These are phyloP conservation scores for Drosophila equinoxialis DNA, from an alignment of 1,140 invertebrate genomes.

Conservation along the genomic window DNA sequence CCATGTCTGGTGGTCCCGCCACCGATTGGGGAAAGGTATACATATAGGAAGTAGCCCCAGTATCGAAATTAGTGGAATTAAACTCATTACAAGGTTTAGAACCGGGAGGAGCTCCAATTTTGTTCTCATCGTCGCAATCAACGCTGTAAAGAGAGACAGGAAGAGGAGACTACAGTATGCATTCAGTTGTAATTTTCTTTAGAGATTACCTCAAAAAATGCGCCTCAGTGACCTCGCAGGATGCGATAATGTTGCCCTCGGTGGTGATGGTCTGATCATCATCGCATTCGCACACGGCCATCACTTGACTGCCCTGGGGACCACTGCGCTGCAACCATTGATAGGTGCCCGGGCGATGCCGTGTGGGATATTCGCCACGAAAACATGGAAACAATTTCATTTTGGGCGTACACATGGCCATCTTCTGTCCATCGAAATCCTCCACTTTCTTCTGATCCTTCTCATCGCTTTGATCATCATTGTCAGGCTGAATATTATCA, in stretches of 20 bases:
- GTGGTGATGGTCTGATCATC: not conserved
- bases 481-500: not conserved
- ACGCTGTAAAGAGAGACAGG: not conserved
- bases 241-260: slow-evolving; percentile 25
- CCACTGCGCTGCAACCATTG: slow-evolving; percentile 31
- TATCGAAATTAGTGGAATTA: not conserved
- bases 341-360: slow-evolving; percentile 12
- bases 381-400: slow-evolving; percentile 39
- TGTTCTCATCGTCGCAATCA: slow-evolving; percentile 12
- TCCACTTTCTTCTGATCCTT: not conserved
- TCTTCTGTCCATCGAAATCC: not conserved
- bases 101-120: not conserved
- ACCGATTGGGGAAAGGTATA: not conserved
- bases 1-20: too few relatives aligned
- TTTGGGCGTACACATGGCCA: not conserved
- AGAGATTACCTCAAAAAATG: slow-evolving; percentile 42
- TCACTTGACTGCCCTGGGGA: slow-evolving; percentile 11
- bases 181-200: too few relatives aligned
- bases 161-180: too few relatives aligned
- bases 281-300: slow-evolving; percentile 29
- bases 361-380: slow-evolving; percentile 40
- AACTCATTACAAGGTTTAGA: not conserved
- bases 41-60: not conserved
- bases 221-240: slow-evolving; percentile 58
- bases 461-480: not conserved